Evolutionary conservation across 2,797 vertebrate genomes (phyloP).

Genomic region (Molossus molossus): DNA sequence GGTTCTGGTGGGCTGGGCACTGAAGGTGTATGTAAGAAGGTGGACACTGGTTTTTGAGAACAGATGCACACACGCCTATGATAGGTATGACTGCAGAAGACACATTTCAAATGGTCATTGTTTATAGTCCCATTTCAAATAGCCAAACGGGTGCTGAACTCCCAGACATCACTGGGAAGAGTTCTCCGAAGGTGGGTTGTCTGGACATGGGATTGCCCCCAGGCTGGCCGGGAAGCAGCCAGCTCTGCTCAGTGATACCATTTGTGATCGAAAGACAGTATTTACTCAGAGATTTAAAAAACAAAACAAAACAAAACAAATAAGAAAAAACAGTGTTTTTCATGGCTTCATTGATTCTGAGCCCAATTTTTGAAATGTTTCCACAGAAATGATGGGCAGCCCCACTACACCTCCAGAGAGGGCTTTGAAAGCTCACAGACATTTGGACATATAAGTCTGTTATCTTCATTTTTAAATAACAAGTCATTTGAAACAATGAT

Average conservation of each 20-base stretch:
- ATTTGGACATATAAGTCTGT: neutral
- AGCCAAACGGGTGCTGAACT: neutral
- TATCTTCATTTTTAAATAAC: neutral
- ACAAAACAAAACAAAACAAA: too few species aligned
- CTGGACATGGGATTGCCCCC: neutral
- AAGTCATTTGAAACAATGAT: neutral
- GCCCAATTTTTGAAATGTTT: neutral
- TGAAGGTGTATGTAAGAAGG: neutral
- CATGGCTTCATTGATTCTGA: neutral
- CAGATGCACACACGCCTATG: neutral
- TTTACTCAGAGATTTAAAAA: too few species aligned
- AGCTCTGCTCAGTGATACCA: neutral
- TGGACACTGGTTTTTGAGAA: neutral
- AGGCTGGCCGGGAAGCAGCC: neutral
- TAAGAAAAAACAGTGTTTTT: neutral
- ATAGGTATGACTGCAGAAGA: rapidly evolving
- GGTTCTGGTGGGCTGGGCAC: neutral
- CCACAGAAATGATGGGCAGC: neutral
- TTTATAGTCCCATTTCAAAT: neutral
- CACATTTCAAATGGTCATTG: neutral
- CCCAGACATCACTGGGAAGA: neutral
- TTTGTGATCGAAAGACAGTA: neutral
- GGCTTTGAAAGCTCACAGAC: neutral
- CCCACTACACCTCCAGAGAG: too few species aligned
- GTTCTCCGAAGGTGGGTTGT: neutral